phyloP scores from a whole-genome alignment of 2,797 vertebrate genomes.

The Falco naumanni region DNA sequence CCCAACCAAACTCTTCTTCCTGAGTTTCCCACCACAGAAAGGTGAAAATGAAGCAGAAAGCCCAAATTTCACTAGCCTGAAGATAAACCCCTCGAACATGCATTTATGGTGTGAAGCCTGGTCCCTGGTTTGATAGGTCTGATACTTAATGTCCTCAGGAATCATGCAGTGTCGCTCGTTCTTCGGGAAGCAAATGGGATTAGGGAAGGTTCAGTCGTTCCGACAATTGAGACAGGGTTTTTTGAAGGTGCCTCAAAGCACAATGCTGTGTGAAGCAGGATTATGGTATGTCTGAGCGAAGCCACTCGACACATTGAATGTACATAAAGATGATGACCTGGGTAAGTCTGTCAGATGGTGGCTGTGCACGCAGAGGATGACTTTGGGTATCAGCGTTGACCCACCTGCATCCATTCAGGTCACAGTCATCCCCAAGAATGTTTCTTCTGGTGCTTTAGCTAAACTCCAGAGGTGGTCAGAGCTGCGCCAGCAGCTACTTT shows the following conservation, averaged over 20 bases:
- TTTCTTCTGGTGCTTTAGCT: not conserved
- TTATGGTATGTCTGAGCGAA: not conserved
- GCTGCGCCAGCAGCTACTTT: not conserved
- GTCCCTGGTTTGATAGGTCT: not conserved
- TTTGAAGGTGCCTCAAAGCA: constrained; percentile 15
- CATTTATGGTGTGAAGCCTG: not conserved
- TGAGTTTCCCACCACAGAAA: not conserved
- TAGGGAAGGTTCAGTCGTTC: constrained; percentile 26
- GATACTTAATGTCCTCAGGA: not conserved
- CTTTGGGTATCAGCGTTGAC: not conserved
- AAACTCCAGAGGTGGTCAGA: not conserved
- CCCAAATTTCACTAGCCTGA: not conserved
- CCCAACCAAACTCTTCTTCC: not conserved
- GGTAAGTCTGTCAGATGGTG: not conserved
- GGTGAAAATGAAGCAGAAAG: not conserved
- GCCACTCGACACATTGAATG: not conserved
- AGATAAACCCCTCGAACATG: not conserved
- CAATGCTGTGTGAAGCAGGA: not conserved
- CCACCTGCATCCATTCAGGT: not conserved
- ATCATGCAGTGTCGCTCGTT: not conserved
- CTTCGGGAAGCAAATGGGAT: constrained; percentile 35
- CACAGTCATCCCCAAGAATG: not conserved
- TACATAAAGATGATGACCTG: not conserved
- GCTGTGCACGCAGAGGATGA: not conserved
- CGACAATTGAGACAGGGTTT: constrained; percentile 1